These are phyloP conservation scores for Junonia oenone DNA, from an alignment of 2,888 invertebrate species.

Conservation along the genomic window DNA sequence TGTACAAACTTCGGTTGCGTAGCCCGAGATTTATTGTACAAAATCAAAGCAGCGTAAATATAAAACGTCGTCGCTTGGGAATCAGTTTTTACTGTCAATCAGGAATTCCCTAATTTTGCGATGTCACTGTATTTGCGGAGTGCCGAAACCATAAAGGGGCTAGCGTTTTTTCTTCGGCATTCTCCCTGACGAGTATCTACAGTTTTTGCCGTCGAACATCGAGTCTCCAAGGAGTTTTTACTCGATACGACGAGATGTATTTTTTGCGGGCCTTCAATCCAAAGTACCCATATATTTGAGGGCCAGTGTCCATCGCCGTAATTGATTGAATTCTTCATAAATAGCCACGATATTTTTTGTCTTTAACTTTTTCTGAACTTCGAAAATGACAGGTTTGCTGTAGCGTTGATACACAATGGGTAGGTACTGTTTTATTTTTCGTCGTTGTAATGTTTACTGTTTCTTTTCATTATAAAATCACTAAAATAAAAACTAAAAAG, in stretches of 20 bases:
- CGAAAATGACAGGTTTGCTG: slow-evolving; percentile 28
- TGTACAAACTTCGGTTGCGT: background rate
- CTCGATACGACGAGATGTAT: slow-evolving; percentile 46
- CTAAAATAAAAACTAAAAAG: background rate
- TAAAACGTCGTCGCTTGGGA: slow-evolving; percentile 20
- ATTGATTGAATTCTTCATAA: slow-evolving; percentile 69
- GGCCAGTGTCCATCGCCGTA: slow-evolving; percentile 54
- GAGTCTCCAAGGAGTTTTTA: slow-evolving; percentile 64
- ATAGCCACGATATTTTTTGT: slow-evolving; percentile 51
- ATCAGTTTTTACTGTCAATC: slow-evolving; percentile 35
- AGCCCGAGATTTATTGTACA: slow-evolving; percentile 7
- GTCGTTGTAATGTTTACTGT: slow-evolving; percentile 4
- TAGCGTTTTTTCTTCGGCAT: slow-evolving; percentile 50
- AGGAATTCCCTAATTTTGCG: slow-evolving; percentile 35
- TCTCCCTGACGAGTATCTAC: slow-evolving; percentile 46
- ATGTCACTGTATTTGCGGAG: slow-evolving; percentile 46
- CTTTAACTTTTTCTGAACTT: slow-evolving; percentile 22
- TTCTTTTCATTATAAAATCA: background rate
- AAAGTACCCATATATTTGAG: slow-evolving; percentile 67
- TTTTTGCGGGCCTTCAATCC: slow-evolving; percentile 65
- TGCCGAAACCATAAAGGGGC: slow-evolving; percentile 62
- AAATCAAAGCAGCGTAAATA: slow-evolving; percentile 20
- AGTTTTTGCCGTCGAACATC: slow-evolving; percentile 63
- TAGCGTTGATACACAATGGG: slow-evolving; percentile 23
- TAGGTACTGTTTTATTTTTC: slow-evolving; percentile 1